These are phyloP conservation scores for Spea hammondii DNA, from an alignment of 2,797 vertebrate species.

Conservation along the genomic window DNA sequence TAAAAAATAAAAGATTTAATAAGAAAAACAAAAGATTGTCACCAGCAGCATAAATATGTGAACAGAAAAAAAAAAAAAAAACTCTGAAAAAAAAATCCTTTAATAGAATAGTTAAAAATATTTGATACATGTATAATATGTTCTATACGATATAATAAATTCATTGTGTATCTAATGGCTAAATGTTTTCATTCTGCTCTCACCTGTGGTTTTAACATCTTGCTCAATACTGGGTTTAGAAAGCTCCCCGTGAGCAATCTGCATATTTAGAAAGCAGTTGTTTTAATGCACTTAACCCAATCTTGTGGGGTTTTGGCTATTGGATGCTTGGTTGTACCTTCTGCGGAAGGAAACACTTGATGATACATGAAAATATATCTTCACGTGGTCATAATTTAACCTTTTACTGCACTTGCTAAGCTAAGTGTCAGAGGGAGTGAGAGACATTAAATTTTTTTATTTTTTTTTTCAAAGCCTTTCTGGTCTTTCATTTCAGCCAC, in stretches of 20 bases:
- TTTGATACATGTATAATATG: constrained; percentile 47
- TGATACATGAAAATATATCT: constrained; percentile 66
- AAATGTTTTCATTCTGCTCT: constrained; percentile 73
- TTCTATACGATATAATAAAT: constrained; percentile 61
- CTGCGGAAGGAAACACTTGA: not conserved
- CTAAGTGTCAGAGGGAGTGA: not conserved
- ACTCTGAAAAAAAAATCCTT: constrained; percentile 50
- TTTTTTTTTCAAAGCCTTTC: constrained; percentile 38
- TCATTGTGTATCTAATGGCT: constrained; percentile 67
- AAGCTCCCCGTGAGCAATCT: constrained; percentile 57
- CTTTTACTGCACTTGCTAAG: not conserved
- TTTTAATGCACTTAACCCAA: constrained; percentile 74
- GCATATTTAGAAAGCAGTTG: constrained; percentile 69
- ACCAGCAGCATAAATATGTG: constrained; percentile 66
- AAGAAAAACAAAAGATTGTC: constrained; percentile 59
- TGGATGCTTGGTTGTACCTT: constrained; percentile 64
- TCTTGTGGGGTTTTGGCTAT: constrained; percentile 71
- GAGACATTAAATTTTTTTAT: constrained; percentile 48
- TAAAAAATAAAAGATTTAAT: constrained; percentile 62
- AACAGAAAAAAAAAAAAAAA: constrained; percentile 66
- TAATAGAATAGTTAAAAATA: constrained; percentile 23
- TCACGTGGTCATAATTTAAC: constrained; percentile 58
- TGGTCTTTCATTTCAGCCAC: constrained; percentile 61
- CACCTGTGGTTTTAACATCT: constrained; percentile 71
- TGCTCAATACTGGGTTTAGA: constrained; percentile 70